A percentile compares a stretch with the other conserved stretches of the same genome.
These are phyloP conservation scores for Parnassius mnemosyne DNA, from an alignment of 2,888 invertebrate genomes.

Conservation along the genomic window DNA sequence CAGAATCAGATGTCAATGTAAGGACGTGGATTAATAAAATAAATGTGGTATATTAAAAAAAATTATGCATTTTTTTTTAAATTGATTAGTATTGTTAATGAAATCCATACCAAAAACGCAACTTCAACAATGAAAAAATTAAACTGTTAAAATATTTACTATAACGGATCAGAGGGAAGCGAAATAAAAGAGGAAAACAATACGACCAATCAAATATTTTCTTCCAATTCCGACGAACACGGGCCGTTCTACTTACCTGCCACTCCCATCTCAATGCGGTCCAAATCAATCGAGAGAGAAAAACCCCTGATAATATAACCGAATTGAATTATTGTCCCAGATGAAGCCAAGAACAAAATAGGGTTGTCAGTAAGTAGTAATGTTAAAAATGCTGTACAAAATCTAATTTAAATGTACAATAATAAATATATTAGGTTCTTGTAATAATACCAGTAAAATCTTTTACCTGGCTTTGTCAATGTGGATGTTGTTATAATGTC, in stretches of 20 bases:
- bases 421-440: too few species aligned
- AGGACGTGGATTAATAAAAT: too few species aligned
- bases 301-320: conserved; percentile 68
- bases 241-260: conserved; percentile 46
- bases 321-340: conserved; percentile 75
- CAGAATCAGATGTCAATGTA: too few species aligned
- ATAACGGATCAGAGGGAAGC: neutral
- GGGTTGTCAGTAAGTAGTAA: conserved; percentile 27
- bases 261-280: conserved; percentile 44
- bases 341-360: conserved; percentile 57
- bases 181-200: conserved; percentile 38
- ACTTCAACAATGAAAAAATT: too few species aligned
- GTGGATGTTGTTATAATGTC: too few species aligned
- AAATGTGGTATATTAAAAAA: too few species aligned
- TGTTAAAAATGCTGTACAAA: neutral
- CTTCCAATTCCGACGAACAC: conserved; percentile 36
- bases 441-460: too few species aligned
- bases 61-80: too few species aligned
- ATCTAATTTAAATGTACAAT: too few species aligned
- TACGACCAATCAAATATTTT: conserved; percentile 52
- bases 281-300: conserved; percentile 71
- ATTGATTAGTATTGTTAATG: too few species aligned
- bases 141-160: neutral
- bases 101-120: too few species aligned
- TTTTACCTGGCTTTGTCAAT: too few species aligned